These are phyloP conservation scores for Merodon equestris DNA, from an alignment of 2,888 invertebrate genomes.

Conservation along the genomic window DNA sequence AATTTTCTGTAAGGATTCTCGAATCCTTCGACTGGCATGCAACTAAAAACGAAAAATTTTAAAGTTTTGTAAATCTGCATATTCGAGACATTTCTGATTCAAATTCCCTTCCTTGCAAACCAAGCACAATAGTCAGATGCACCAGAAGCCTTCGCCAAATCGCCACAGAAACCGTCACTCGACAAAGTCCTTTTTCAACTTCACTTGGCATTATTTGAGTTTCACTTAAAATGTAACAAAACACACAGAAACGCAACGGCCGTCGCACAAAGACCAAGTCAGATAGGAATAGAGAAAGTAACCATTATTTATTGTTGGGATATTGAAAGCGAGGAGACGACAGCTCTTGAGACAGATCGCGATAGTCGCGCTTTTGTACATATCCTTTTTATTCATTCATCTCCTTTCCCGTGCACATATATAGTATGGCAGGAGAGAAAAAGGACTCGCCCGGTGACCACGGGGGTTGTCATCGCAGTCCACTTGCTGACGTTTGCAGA, in stretches of 20 bases:
- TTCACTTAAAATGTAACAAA: constrained; percentile 1
- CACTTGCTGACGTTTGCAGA: constrained; percentile 58
- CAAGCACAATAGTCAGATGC: no score
- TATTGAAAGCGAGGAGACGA: constrained; percentile 63
- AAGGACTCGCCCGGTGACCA: constrained; percentile 38
- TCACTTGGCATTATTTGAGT: constrained; percentile 42
- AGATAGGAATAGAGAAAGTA: constrained; percentile 13
- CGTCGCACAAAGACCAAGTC: constrained; percentile 9
- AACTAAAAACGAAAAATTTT: no score
- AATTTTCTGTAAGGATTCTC: no score
- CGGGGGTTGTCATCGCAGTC: constrained; percentile 42
- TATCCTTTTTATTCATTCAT: not conserved
- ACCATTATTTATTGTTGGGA: constrained; percentile 55
- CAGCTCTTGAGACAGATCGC: constrained; percentile 66
- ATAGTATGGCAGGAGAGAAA: not conserved
- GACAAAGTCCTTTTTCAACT: not conserved
- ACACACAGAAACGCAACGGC: no score
- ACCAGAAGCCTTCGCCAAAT: no score
- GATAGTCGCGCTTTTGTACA: constrained; percentile 42
- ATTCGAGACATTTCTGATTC: no score
- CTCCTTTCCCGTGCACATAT: not conserved
- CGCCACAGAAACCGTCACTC: no score
- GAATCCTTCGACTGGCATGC: no score
- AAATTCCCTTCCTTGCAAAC: no score
- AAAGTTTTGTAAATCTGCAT: no score